Evolutionary conservation across 2,888 invertebrate genomes (phyloP).

Genomic region (Folsomia manolachei): DNA sequence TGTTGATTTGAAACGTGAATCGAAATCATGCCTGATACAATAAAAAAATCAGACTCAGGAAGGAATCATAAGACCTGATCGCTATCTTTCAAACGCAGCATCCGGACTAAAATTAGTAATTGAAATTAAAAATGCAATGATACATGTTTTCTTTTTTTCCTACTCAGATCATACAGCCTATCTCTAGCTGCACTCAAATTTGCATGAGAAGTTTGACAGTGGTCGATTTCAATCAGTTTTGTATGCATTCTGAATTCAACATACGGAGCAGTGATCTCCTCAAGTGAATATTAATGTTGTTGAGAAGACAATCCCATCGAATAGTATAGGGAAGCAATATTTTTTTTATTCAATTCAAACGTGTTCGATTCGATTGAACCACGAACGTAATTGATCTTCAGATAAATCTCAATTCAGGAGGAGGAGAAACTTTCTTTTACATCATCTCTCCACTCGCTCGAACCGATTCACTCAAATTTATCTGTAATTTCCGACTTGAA

Average conservation of each 20-base stretch:
- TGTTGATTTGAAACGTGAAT: not conserved
- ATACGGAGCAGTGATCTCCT: not conserved
- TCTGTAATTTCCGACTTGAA: not conserved
- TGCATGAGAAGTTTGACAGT: not conserved
- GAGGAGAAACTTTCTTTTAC: not conserved
- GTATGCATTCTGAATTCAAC: not conserved
- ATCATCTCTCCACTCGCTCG: too few relatives aligned
- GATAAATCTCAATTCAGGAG: not conserved
- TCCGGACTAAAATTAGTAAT: not conserved
- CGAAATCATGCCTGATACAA: not conserved
- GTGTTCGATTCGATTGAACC: not conserved
- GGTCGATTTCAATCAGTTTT: not conserved
- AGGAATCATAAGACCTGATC: too few relatives aligned
- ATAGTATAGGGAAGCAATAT: not conserved
- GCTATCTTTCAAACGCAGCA: not conserved
- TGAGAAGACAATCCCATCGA: not conserved
- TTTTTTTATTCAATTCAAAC: not conserved
- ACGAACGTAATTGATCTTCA: not conserved
- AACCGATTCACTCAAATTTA: too few relatives aligned
- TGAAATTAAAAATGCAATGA: not conserved
- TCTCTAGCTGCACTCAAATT: too few relatives aligned
- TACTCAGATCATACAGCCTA: too few relatives aligned
- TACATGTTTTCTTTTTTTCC: not conserved
- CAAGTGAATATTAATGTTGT: not conserved
- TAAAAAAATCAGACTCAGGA: not conserved